Percentiles rank a stretch among this genome's conserved stretches.
Evolutionary conservation across 2,888 invertebrate genomes (phyloP).

Genomic region (Gortyna flavago): DNA sequence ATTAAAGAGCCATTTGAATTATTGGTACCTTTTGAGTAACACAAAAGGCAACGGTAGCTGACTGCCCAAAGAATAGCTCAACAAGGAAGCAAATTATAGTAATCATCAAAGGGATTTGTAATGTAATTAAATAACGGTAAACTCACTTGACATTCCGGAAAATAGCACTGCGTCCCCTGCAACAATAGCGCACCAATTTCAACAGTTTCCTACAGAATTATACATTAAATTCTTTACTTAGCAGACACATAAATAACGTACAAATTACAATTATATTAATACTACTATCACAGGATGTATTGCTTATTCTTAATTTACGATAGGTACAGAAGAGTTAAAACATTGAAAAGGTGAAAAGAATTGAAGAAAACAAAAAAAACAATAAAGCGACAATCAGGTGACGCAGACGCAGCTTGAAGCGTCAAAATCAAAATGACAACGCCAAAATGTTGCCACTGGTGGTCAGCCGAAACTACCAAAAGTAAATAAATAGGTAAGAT

Average conservation of each 20-base stretch:
- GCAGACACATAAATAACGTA: slow-evolving; percentile 15
- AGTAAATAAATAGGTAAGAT: neutral
- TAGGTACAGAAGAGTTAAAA: slow-evolving; percentile 18
- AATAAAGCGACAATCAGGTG: slow-evolving; percentile 35
- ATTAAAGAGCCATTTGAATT: neutral
- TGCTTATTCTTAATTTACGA: slow-evolving; percentile 29
- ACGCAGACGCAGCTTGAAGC: slow-evolving; percentile 55
- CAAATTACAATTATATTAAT: slow-evolving; percentile 36
- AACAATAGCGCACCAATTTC: slow-evolving; percentile 75
- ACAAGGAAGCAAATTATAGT: neutral
- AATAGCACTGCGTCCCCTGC: slow-evolving; percentile 91
- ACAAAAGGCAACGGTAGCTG: neutral
- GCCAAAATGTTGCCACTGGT: slow-evolving; percentile 45
- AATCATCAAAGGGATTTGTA: neutral
- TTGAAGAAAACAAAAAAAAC: slow-evolving; percentile 37
- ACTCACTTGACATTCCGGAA: slow-evolving; percentile 91
- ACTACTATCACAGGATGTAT: slow-evolving; percentile 59
- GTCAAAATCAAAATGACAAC: slow-evolving; percentile 45
- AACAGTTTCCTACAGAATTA: slow-evolving; percentile 21
- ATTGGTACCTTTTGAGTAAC: slow-evolving; percentile 16
- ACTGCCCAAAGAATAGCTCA: neutral
- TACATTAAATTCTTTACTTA: slow-evolving; percentile 13
- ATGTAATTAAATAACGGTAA: slow-evolving; percentile 22
- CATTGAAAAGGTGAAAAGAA: slow-evolving; percentile 20
- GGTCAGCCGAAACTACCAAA: slow-evolving; percentile 22